Percentiles rank a stretch among this genome's conserved stretches.
Evolutionary conservation across 2,888 invertebrate genomes (phyloP).

Genomic region (Drosophila quinaria): DNA sequence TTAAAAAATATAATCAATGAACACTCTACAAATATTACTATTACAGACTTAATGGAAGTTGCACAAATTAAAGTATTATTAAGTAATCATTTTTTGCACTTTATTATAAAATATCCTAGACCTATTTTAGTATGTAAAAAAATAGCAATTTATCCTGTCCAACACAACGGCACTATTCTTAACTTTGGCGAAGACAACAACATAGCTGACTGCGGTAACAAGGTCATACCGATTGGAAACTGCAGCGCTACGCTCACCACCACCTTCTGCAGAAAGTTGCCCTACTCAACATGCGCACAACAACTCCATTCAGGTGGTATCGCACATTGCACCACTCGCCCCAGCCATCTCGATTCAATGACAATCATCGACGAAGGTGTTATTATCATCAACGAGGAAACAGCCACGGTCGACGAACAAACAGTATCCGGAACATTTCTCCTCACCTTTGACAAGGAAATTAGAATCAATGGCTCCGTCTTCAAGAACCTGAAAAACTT

Average conservation of each 20-base stretch:
- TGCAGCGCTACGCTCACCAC: neutral
- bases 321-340: too few relatives aligned
- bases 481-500: too few relatives aligned
- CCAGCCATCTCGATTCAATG: too few relatives aligned
- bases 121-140: neutral
- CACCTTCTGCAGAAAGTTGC: neutral
- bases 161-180: neutral
- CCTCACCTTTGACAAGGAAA: too few relatives aligned
- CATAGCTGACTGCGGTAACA: neutral
- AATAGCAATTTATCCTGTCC: neutral
- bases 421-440: too few relatives aligned
- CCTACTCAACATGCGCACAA: too few relatives aligned
- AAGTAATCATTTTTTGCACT: neutral
- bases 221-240: neutral
- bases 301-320: too few relatives aligned
- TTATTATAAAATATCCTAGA: neutral
- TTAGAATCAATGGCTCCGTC: too few relatives aligned
- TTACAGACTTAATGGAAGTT: neutral
- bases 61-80: neutral
- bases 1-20: neutral
- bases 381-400: too few relatives aligned
- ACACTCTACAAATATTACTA: constrained; percentile 1
- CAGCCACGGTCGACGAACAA: too few relatives aligned
- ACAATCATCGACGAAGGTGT: too few relatives aligned
- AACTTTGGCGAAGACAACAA: neutral